Base-by-base conservation (phyloP, 2,113 vertebrate species). In the Tragelaphus imberbis region DNA sequence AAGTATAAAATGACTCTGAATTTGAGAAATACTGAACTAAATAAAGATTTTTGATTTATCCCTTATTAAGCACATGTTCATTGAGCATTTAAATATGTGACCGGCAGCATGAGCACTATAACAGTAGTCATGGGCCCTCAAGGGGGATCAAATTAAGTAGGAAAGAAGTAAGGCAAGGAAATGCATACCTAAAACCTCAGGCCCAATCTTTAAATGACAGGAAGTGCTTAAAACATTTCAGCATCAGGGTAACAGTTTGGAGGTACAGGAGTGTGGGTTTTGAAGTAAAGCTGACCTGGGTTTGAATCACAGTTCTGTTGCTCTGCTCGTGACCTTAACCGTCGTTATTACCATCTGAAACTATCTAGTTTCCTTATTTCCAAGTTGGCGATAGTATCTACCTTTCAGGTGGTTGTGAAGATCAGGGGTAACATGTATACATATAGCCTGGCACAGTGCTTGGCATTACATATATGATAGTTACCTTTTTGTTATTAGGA, bases 11-110 rank as follows among this genome's bases (percentile, higher is more conserved):
- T 91, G 33, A 63, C 27, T 47, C 47, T 65, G 65, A 93, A 21
- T 88, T 93, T 95, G 75, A 96, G 89, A 94, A 95, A 81, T 81
- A 63, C 8, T 58, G 33, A 96, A 27, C 19, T 87, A 80, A 59
- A 6, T 93, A 65, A 95, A 87, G 65, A 51, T 71, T 90, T 59
- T 21, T 40, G 14, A 65, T 93, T 71, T 91, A 2, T 65, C n/a
- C 25, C 77, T 90, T 85, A 84, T 63, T 80, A 82, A 65, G 30
- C 93, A 23, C 8, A 30, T 21, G 4, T 84, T 90, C 80, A 47
- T 51, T 96, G 59, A 81, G 13, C 63, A 79, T 59, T 80, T 95
- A 88, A 17, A 14, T 91, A 55, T 91, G 75, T 85, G 53, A 58
- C 81, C n/a, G 51, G 53, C 15, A 88, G 7, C 55, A 7, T 44